These are phyloP conservation scores for Alaudala cheleensis DNA, from an alignment of 2,113 vertebrate species.

Conservation along the genomic window DNA sequence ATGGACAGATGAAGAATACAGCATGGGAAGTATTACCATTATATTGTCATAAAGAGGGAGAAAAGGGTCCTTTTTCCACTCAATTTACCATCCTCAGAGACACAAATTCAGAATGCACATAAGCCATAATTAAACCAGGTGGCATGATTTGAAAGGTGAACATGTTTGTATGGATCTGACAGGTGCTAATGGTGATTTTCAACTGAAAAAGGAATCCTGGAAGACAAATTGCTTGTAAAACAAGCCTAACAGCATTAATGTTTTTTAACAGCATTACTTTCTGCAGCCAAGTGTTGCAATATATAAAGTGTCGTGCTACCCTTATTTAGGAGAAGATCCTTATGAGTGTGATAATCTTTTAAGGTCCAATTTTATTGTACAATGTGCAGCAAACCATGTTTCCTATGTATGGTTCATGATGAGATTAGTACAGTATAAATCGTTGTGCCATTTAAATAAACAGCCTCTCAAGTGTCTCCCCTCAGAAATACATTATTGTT, in stretches of 20 bases:
- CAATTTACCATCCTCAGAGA: slow-evolving; percentile 6
- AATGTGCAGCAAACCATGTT: background rate
- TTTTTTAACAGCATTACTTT: slow-evolving; percentile 5
- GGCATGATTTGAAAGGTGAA: background rate
- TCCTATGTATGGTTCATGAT: background rate
- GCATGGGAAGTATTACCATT: background rate
- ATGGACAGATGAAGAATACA: background rate
- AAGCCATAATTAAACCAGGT: background rate
- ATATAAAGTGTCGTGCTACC: background rate
- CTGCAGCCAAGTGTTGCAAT: background rate
- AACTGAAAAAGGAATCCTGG: background rate
- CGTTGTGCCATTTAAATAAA: slow-evolving; percentile 29
- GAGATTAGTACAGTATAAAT: slow-evolving; percentile 38
- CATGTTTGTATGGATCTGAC: background rate
- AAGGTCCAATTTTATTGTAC: background rate
- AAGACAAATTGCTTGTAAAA: background rate
- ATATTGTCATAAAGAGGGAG: background rate
- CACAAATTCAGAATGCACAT: background rate
- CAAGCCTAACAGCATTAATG: background rate
- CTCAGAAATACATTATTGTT: slow-evolving; percentile 32
- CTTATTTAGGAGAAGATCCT: background rate
- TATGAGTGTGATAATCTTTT: background rate
- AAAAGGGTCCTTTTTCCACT: background rate
- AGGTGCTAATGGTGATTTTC: slow-evolving; percentile 14
- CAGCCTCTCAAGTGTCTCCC: background rate